Evolutionary conservation across 2,113 vertebrate genomes (phyloP).

Genomic region (Aplodontia rufa): DNA sequence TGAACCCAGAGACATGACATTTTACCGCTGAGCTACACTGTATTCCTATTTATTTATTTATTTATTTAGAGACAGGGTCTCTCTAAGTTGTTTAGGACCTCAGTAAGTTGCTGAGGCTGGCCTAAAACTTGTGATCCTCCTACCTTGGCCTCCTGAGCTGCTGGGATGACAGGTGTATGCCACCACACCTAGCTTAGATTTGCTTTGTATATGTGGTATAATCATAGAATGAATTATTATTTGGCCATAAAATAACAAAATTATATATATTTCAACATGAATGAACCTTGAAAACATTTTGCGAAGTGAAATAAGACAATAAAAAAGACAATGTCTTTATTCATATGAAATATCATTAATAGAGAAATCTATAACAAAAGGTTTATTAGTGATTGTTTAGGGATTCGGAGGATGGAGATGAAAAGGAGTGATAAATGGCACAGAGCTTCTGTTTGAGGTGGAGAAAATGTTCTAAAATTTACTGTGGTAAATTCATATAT

Average conservation of each 20-base stretch:
- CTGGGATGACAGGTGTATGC: no score
- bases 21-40: no score
- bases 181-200: no score
- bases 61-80: no score
- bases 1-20: no score
- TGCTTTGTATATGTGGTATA: background rate
- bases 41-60: no score
- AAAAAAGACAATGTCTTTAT: background rate
- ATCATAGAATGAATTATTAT: background rate
- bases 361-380: background rate
- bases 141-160: no score
- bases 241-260: background rate
- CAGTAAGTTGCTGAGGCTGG: no score
- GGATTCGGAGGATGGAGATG: background rate
- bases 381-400: background rate
- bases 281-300: constrained; percentile 5
- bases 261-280: background rate
- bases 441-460: background rate
- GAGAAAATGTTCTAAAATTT: constrained; percentile 13
- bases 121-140: no score
- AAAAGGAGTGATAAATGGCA: background rate
- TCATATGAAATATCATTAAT: background rate
- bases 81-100: no score
- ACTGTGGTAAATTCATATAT: background rate
- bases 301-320: background rate